Percentiles rank a stretch among this genome's conserved stretches.
Conservation (phyloP, 2,888 invertebrate species). For the Tipula helvola region DNA sequence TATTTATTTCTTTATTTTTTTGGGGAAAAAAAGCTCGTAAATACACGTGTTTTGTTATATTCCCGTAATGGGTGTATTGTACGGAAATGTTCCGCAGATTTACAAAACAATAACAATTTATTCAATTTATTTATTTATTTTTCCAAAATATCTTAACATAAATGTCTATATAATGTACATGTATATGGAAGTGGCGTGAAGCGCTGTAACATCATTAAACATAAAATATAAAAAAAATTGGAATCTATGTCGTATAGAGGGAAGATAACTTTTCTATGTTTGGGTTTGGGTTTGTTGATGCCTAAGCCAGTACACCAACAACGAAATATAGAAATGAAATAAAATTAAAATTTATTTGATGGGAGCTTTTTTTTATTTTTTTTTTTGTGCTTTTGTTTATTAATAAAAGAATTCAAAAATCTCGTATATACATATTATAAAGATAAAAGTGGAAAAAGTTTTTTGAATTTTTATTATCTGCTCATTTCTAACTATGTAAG, state of each 20-base stretch:
- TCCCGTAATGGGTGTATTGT: not conserved
- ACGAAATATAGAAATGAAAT: not conserved
- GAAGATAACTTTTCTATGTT: not conserved
- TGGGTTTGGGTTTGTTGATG: not conserved
- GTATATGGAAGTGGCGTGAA: not conserved
- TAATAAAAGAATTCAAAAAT: not conserved
- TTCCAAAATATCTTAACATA: not conserved
- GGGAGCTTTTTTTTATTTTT: not conserved
- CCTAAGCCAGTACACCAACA: not conserved
- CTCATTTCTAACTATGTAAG: not conserved
- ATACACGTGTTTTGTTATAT: not conserved
- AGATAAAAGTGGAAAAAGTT: not conserved
- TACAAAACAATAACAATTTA: not conserved
- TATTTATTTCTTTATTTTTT: not conserved
- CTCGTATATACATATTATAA: not conserved
- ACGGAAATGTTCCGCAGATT: not conserved
- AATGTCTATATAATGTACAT: not conserved
- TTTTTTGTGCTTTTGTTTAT: not conserved
- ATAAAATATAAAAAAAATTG: not conserved
- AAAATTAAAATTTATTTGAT: not conserved
- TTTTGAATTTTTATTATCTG: not conserved
- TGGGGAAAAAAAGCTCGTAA: not conserved
- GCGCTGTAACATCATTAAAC: not conserved
- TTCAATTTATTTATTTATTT: not conserved
- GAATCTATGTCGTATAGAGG: not conserved